Evolutionary conservation across 2,888 invertebrate genomes (phyloP), one percentile per base, ranked within the genome.

Genomic region (Seira sanloemensis): DNA sequence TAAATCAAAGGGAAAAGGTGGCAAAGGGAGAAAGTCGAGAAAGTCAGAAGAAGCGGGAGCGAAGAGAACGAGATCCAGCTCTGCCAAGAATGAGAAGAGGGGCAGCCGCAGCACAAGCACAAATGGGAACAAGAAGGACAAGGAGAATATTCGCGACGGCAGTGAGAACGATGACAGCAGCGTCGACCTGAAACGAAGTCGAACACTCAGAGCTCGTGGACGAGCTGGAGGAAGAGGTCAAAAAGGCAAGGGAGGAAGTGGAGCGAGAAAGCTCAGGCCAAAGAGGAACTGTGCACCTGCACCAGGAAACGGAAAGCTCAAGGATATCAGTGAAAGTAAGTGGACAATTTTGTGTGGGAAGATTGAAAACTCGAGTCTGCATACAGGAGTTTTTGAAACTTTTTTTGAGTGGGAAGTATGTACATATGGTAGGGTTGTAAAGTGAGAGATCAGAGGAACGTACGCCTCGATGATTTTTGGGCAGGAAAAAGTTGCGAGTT

Each of bases 81-180:
- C 84, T 25, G 68, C 76, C 5, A 82, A 82, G 67, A 77, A 76
- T 82, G 82, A 54, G 12, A 82, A 82, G 50, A 65, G 26, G 7
- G 81, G 54, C 0, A 77, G 76, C 54, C 82, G 82, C 12, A 82
- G 82, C 58, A 82, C 82, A 9, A 82, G 82, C 46, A 72, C 82
- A 37, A 82, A 69, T 67, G 76, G 82, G 2, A 37, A 37, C 12
- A 82, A 82, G 72, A 82, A 82, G 66, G 82, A 82, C 86, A 90
- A 86, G 84, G 88, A 90, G 54, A 89, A 86, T 67, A 86, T 89
- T 18, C 90, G 90, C 81, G 87, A 86, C 68, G 91, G 88, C 23
- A 76, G 86, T 85, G 86, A 85, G 27, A 37, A 37, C 12, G 85
- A 85, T 21, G 82, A 86, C 50, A 83, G 78, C n/a, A 86, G 76